Base-by-base conservation (phyloP, 2,888 invertebrate genomes). In the Xestia rhomboidea region DNA sequence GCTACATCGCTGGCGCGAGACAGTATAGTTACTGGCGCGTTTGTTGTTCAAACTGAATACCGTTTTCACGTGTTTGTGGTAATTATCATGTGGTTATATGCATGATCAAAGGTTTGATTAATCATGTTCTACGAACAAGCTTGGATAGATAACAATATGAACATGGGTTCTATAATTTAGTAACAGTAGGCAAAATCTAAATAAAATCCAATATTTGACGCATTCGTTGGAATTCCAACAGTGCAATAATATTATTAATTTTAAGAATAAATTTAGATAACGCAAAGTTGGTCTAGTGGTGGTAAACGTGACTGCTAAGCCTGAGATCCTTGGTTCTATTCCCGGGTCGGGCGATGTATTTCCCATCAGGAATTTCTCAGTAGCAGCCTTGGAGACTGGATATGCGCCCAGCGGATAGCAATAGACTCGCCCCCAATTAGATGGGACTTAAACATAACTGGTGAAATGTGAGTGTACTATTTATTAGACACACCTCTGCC, bases 31-130 rank as follows among this genome's bases (percentile, higher is more conserved):
- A 54, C 68, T 44, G 27, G 41, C 41, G 41, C 54, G 18, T 30
- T 73, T 73, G 49, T 41, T 30, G 51, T 63, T 63, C 21, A 63
- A 18, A 41, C 10, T 41, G 24, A 51, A 62, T 72, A 70, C 46
- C n/a, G n/a, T n/a, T n/a, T 46, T 15, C 10, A 24, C 15, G 38
- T 21, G n/a, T 51, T 73, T 44, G 15, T 74, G 41, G 24, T 30
- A 41, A 30, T 46, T 27, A 24, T 49, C 4, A 30, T 74, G 34
- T 7, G 27, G 57, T 24, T 30, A 41, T 73, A 38, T 54, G 15
- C 11, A 51, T 4, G 7, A 34, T 18, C 10, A 34, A 75, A 75
- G n/a, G 24, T 27, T 49, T 38, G 46, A 57, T 60, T 27, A 30
- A 11, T 38, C 24, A 41, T 21, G 41, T 41, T 5, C 38, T 41